A percentile compares a stretch with the other conserved stretches of the same genome.
phyloP scores from a whole-genome alignment of 2,797 vertebrate genomes.

The Anomalospiza imberbis region DNA sequence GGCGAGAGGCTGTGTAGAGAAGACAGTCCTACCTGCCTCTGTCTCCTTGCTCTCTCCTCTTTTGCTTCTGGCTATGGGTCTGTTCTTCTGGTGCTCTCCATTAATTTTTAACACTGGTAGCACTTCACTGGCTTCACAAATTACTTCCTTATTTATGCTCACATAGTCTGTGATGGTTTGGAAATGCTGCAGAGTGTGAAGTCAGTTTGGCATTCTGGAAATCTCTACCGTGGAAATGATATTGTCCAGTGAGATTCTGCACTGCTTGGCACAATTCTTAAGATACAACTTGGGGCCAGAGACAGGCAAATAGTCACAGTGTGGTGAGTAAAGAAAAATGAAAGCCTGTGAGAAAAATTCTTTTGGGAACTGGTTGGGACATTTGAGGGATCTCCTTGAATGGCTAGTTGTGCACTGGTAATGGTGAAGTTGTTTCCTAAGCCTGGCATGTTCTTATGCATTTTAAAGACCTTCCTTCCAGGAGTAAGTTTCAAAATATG shows the following conservation, averaged over 20 bases:
- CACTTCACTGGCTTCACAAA: neutral
- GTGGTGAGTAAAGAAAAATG: neutral
- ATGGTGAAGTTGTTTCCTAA: neutral
- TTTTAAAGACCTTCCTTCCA: neutral
- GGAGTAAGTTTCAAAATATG: neutral
- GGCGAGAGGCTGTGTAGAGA: rapidly evolving
- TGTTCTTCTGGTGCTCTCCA: neutral
- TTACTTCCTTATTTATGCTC: neutral
- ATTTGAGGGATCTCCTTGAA: neutral
- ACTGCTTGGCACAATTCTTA: neutral
- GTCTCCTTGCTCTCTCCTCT: neutral
- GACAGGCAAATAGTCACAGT: neutral
- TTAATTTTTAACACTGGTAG: neutral
- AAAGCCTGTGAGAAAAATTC: neutral
- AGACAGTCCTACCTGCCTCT: neutral
- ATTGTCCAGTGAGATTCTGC: neutral
- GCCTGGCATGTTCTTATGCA: neutral
- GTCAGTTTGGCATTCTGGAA: neutral
- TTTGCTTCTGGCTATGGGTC: neutral
- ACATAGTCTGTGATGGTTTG: neutral
- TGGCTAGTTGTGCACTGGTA: neutral
- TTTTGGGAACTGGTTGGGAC: neutral
- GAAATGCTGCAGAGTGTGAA: neutral
- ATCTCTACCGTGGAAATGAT: neutral
- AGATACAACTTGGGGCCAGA: neutral